Base-by-base conservation (phyloP, 2,113 vertebrate genomes). In the Steatornis caripensis region DNA sequence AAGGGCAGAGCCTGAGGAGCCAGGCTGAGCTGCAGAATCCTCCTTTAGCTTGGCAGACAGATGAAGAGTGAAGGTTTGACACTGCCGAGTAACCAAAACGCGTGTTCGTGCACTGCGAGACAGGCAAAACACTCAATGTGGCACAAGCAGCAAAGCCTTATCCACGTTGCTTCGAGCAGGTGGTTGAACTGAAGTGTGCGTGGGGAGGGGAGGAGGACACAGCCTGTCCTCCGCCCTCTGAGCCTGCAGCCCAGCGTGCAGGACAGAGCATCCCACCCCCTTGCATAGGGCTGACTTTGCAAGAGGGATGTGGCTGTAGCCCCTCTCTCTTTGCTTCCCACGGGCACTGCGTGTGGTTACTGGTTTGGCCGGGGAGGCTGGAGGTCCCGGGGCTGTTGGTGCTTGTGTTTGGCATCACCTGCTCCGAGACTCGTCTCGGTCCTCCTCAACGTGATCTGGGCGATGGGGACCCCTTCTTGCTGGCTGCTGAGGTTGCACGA, bases 161-260 rank as follows among this genome's bases (percentile, higher is more conserved):
- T 30, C 49, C 4, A 1, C 0, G 2, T 8, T 7, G 8, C 46
- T 66, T 53, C 26, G 3, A 74, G 46, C 14, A 11, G 64, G 11
- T 57, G 70, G 32, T 34, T 55, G 24, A 32, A 17, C 20, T 2
- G 11, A 54, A 41, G 45, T 0, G 8, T 21, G n/a, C n/a, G 37
- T 7, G 48, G 32, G 39, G 9, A 46, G 15, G 45, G n/a, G 53
- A 79, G 72, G 80, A 43, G 57, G 69, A 37, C 84, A n/a, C 7
- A 64, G 49, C 8, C 12, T 27, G 22, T 26, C 15, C 39, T 75
- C 37, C 29, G 39, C 53, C n/a, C 1, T 1, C 55, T 55, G 55
- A 36, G 41, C 32, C 36, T 15, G 43, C 36, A 4, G 41, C 74
- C 8, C 1, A 5, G 26, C 13, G 34, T 1, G 26, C 45, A 41